Evolutionary conservation across 2,113 vertebrate species (phyloP).

Genomic region (Solea solea): DNA sequence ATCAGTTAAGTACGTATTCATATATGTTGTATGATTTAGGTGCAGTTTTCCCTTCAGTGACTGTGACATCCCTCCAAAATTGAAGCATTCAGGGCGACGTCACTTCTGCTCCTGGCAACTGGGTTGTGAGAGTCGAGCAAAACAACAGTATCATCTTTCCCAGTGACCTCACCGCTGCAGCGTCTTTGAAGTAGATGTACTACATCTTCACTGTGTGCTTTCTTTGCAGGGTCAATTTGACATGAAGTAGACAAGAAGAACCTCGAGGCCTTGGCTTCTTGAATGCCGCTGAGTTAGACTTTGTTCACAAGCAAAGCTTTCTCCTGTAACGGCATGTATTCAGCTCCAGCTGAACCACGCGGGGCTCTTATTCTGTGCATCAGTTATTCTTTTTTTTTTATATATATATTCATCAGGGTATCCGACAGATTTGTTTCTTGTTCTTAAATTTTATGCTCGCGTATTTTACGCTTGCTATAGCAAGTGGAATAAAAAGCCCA

Average conservation of each 20-base stretch:
- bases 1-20: not conserved
- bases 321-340: not conserved
- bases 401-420: not conserved
- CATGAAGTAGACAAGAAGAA: not conserved
- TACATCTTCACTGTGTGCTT: not conserved
- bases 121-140: not conserved
- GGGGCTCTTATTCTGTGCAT: not conserved
- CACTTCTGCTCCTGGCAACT: constrained; percentile 2
- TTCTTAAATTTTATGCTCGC: too few species aligned
- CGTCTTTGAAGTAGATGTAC: constrained; percentile 20
- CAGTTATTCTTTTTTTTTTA: not conserved
- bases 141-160: constrained; percentile 21
- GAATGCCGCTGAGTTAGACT: not conserved
- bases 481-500: too few species aligned
- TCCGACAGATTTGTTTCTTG: too few species aligned
- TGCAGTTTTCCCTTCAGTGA: not conserved
- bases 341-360: not conserved
- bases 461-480: too few species aligned
- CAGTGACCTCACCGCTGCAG: not conserved
- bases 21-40: not conserved
- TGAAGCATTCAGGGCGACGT: not conserved
- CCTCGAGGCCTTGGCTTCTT: constrained; percentile 9
- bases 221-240: constrained; percentile 17
- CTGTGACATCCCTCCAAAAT: not conserved
- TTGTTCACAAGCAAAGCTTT: not conserved